Percentiles rank a stretch among this genome's conserved stretches.
These are phyloP conservation scores for Acholoe squamosa DNA, from an alignment of 2,888 invertebrate genomes.

Conservation along the genomic window DNA sequence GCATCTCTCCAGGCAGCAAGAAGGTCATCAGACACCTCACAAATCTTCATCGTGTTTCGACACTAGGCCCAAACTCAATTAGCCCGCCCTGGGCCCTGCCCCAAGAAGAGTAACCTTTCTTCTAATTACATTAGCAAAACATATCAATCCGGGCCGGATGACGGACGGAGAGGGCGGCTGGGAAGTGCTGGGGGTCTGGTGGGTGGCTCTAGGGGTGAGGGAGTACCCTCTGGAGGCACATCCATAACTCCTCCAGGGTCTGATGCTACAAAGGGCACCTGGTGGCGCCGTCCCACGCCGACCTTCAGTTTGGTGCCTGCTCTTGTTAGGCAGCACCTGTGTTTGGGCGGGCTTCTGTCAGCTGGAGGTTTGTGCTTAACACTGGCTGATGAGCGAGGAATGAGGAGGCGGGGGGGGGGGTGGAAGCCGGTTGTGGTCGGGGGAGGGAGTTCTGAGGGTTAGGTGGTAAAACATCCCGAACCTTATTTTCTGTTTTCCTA, in stretches of 20 bases:
- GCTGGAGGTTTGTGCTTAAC: not conserved
- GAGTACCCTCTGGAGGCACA: conserved; percentile 44
- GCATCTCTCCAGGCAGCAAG: not conserved
- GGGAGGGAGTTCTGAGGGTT: not conserved
- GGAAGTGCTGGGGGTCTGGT: not conserved
- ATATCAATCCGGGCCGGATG: conserved; percentile 55
- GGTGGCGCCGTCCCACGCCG: not conserved
- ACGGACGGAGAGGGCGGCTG: conserved; percentile 8
- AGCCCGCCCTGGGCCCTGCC: not conserved
- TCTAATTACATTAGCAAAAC: conserved; percentile 62
- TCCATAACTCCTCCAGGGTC: conserved; percentile 25
- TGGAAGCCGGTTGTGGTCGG: too few species aligned
- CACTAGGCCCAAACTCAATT: conserved; percentile 34
- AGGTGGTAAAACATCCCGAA: not conserved
- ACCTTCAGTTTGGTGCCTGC: conserved; percentile 11
- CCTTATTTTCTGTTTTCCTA: not conserved
- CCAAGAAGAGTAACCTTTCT: conserved; percentile 51
- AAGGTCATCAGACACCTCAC: conserved; percentile 58
- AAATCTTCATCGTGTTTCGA: conserved; percentile 62
- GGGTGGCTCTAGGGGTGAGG: conserved; percentile 33
- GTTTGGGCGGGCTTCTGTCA: not conserved
- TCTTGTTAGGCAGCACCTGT: not conserved
- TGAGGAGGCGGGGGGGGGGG: not conserved
- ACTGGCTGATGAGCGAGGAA: not conserved
- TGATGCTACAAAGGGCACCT: conserved; percentile 24